Percentiles rank a stretch among this genome's conserved stretches.
These are phyloP conservation scores for Leucophenga varia DNA, from an alignment of 1,140 invertebrate species.

Conservation along the genomic window DNA sequence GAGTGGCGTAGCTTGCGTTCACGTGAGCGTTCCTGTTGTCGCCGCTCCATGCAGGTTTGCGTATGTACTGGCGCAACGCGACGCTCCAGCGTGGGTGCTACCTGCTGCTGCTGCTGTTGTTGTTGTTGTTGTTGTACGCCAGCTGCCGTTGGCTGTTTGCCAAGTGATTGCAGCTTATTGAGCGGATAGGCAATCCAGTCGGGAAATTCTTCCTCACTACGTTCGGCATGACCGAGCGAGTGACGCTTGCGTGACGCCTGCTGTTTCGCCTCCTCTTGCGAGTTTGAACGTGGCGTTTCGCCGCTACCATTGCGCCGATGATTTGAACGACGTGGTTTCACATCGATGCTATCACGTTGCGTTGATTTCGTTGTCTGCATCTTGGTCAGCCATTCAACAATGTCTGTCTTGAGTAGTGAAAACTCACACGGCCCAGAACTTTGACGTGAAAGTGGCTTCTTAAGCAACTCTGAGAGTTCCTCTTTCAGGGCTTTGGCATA, in stretches of 20 bases:
- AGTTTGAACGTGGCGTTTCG: constrained; percentile 47
- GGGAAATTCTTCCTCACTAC: constrained; percentile 34
- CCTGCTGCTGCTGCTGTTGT: not conserved
- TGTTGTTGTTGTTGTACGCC: constrained; percentile 3
- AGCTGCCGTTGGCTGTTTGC: constrained; percentile 21
- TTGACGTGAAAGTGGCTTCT: constrained; percentile 50
- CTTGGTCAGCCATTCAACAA: constrained; percentile 55
- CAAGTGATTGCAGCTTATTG: constrained; percentile 43
- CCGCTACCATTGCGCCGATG: constrained; percentile 51
- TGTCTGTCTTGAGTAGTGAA: constrained; percentile 49
- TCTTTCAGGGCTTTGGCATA: constrained; percentile 45
- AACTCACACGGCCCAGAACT: constrained; percentile 50
- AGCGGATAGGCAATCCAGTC: constrained; percentile 55
- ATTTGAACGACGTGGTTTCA: constrained; percentile 30
- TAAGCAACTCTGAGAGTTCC: constrained; percentile 40
- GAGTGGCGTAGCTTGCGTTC: constrained; percentile 39
- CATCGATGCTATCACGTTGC: not conserved
- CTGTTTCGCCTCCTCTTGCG: constrained; percentile 40
- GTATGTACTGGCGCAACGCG: constrained; percentile 19
- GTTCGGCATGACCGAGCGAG: constrained; percentile 44
- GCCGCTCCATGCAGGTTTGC: constrained; percentile 27
- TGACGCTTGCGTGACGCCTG: constrained; percentile 41
- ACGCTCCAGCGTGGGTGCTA: no score
- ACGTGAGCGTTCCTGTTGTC: constrained; percentile 30
- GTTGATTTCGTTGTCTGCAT: constrained; percentile 33